These are phyloP conservation scores for Frankliniella intonsa DNA, from an alignment of 2,888 invertebrate species.

Conservation along the genomic window DNA sequence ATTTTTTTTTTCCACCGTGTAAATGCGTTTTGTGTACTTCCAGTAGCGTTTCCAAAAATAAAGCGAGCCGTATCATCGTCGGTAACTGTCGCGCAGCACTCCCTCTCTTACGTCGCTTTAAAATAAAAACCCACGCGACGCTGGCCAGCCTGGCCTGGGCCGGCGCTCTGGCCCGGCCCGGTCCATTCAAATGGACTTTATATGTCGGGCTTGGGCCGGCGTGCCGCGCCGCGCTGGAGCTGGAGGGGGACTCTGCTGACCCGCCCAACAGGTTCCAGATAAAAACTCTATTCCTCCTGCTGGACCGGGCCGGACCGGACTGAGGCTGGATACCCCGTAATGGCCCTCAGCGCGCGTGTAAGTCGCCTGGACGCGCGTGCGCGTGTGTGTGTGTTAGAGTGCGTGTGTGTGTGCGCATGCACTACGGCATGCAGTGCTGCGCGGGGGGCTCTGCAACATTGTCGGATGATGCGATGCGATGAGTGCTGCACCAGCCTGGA, in stretches of 20 bases:
- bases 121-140: too few species aligned
- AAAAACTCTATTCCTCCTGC: slow-evolving; percentile 18
- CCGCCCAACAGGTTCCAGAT: slow-evolving; percentile 21
- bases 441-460: not conserved
- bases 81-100: too few species aligned
- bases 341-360: slow-evolving; percentile 2
- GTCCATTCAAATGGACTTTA: slow-evolving; percentile 20
- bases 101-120: too few species aligned
- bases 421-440: not conserved
- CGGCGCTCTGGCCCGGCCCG: too few species aligned
- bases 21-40: too few species aligned
- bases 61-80: too few species aligned
- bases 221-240: not conserved
- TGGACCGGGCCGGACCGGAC: not conserved
- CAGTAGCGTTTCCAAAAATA: too few species aligned
- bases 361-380: not conserved
- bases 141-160: too few species aligned
- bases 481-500: too few species aligned
- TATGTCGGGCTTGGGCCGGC: not conserved
- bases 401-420: not conserved
- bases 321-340: slow-evolving; percentile 8
- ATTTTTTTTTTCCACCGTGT: too few species aligned
- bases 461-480: not conserved
- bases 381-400: not conserved
- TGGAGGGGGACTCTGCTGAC: not conserved